Conservation (phyloP, 1,140 invertebrate genomes). For the Drosophila erecta region DNA sequence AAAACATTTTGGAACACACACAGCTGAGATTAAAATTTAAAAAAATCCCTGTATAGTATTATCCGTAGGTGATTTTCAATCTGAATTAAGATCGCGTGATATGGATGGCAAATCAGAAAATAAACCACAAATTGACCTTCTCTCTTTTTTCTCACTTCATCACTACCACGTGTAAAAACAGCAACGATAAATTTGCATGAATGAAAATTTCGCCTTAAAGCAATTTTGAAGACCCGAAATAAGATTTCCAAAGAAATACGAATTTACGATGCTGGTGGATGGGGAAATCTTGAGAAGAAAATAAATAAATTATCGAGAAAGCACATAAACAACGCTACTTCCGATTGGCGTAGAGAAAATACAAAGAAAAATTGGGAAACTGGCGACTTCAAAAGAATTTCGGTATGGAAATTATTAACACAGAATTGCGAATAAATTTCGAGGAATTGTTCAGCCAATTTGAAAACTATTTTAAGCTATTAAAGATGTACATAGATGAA, state of each 20-base stretch:
- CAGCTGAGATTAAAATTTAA: too few species aligned
- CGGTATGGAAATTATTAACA: neutral
- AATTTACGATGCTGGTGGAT: conserved; percentile 13
- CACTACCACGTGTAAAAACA: conserved; percentile 1
- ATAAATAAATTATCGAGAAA: conserved; percentile 36
- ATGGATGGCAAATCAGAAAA: conserved; percentile 29
- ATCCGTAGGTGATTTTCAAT: neutral
- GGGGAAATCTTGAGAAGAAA: conserved; percentile 13
- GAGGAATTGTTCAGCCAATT: neutral
- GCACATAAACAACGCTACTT: conserved; percentile 30
- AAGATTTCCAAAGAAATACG: conserved; percentile 26
- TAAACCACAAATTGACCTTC: conserved; percentile 8
- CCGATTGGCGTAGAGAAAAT: conserved; percentile 31
- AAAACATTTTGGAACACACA: too few species aligned
- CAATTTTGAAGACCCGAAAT: conserved; percentile 16
- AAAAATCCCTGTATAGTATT: too few species aligned
- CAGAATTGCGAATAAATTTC: neutral
- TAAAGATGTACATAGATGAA: neutral
- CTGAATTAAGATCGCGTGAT: neutral
- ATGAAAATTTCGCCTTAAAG: conserved; percentile 52
- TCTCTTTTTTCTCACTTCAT: neutral
- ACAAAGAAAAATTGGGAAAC: conserved; percentile 1
- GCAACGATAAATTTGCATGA: conserved; percentile 25
- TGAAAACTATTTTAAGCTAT: neutral
- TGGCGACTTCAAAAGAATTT: conserved; percentile 14